Conservation (phyloP, 2,888 invertebrate genomes). For the Phaonia tiefii region DNA sequence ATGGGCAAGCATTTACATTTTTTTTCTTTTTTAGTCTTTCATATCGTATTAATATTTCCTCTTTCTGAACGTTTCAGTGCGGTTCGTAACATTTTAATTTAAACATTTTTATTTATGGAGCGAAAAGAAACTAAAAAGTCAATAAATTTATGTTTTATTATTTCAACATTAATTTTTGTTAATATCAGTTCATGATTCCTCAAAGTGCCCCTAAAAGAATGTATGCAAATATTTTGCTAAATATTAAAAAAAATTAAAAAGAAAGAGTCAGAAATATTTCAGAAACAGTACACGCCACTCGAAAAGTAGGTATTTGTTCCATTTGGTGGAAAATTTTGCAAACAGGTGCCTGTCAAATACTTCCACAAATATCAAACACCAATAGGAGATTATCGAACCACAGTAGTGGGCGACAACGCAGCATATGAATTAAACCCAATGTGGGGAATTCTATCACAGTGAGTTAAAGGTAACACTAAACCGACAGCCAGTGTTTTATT, state of each 20-base stretch:
- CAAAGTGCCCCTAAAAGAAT: not conserved
- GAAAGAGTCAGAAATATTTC: too few species aligned
- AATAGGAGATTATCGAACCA: not conserved
- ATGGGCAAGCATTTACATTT: conserved; percentile 55
- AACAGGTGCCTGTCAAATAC: conserved; percentile 19
- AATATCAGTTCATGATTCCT: not conserved
- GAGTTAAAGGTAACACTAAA: not conserved
- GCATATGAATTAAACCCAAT: not conserved
- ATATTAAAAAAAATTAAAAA: too few species aligned
- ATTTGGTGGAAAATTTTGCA: too few species aligned
- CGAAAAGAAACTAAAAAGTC: not conserved
- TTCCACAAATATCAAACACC: conserved; percentile 11
- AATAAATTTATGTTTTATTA: not conserved
- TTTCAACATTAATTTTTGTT: not conserved
- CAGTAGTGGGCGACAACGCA: not conserved
- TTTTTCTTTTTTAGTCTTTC: conserved; percentile 2
- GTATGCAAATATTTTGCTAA: too few species aligned
- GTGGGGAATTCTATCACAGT: not conserved
- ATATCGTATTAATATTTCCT: conserved; percentile 1
- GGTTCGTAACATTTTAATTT: not conserved
- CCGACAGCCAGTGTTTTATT: conserved; percentile 65
- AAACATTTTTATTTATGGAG: not conserved
- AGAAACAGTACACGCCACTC: too few species aligned
- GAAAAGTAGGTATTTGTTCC: too few species aligned
- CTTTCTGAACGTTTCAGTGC: too few species aligned